Evolutionary conservation across 30 jellyfish, hydroid and myxozoan species (phyloP), one percentile per base, ranked within the genome.

Genomic region (Calvadosia cruxmelitensis): DNA sequence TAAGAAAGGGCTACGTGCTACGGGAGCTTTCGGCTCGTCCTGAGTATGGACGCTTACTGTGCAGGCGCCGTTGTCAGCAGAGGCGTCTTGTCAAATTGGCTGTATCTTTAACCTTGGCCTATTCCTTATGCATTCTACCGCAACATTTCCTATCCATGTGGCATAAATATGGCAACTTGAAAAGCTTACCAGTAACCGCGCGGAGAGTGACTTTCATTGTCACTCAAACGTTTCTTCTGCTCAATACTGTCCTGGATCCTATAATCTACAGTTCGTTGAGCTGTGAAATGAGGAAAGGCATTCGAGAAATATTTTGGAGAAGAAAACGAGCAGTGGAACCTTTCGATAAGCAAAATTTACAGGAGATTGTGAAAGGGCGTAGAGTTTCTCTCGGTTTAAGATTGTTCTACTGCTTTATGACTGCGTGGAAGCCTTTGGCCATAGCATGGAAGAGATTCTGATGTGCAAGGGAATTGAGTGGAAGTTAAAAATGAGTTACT

Each of bases 131-230:
- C 64, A 80, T 86, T 71, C 82, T 80, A 2, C 96, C 96, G 3
- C 96, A 86, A 71, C 96, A 86, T 49, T 30, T 85, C 34, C 86
- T 86, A 15, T 86, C 67, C 85, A 76, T 86, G 81, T 87, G 94
- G 82, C 66, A 71, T 68, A 48, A 52, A 1, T 86, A 67, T 61
- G 92, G 92, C 3, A 53, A 70, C 33, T 34, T 86, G 42, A n/a
- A n/a, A n/a, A n/a, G n/a, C n/a, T 71, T 29, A 3, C 0, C 72
- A 10, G 66, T 75, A 64, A 62, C 74, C 48, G 79, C 74, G 63
- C 62, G 65, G 50, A 63, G 64, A 72, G 79, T 57, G 66, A 71
- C 79, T 31, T 86, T 78, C 66, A 67, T 72, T 25, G 71, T 75
- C 32, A 48, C 96, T 23, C 79, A 86, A 65, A 66, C 75, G 34